Conservation (phyloP, 2,888 invertebrate species). For the Corbicula japonica region DNA sequence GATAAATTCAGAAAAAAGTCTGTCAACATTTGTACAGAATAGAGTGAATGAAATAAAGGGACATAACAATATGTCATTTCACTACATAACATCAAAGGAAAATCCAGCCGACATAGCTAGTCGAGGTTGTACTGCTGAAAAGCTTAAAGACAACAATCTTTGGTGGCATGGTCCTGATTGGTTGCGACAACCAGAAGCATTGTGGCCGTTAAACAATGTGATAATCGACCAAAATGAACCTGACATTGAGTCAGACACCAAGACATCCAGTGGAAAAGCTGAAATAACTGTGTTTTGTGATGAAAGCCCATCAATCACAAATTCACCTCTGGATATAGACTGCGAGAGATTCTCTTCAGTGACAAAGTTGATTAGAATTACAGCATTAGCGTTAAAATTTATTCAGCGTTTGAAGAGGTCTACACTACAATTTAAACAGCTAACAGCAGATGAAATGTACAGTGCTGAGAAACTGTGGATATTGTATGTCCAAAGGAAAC, state of each 20-base stretch:
- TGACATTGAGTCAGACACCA: no score
- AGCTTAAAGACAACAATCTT: neutral
- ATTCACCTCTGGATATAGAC: conserved; percentile 1
- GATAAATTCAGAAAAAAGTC: neutral
- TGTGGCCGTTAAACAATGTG: no score
- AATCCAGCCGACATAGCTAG: conserved; percentile 8
- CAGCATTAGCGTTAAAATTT: conserved; percentile 2
- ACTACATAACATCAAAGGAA: neutral
- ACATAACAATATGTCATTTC: neutral
- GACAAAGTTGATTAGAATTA: conserved; percentile 1
- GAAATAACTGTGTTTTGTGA: no score
- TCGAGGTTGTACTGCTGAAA: neutral
- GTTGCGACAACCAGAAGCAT: neutral
- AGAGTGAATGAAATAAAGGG: neutral
- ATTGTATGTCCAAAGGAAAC: conserved; percentile 11
- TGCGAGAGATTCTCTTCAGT: neutral
- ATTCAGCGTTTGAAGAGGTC: conserved; percentile 1
- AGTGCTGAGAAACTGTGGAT: conserved; percentile 33
- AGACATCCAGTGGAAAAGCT: no score
- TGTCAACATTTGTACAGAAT: conserved; percentile 1
- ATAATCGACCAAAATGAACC: no score
- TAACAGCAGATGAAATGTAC: conserved; percentile 7
- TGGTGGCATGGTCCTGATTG: conserved; percentile 42
- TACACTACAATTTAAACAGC: neutral
- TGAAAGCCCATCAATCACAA: no score